Evolutionary conservation across 1,140 invertebrate species (phyloP), one percentile per base, ranked within the genome.

Genomic region (Heterodera carotae): DNA sequence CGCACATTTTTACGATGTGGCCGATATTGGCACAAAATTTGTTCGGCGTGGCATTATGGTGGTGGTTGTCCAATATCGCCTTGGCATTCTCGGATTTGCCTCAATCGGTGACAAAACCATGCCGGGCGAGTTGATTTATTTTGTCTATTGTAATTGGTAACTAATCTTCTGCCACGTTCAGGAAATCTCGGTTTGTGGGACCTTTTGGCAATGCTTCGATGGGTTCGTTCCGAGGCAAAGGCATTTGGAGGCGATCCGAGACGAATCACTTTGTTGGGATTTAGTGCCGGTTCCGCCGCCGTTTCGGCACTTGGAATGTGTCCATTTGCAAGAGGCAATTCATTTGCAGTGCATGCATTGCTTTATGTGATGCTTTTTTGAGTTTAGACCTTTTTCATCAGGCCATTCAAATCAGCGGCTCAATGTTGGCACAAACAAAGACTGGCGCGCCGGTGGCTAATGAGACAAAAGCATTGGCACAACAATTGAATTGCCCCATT

Each of bases 161-260:
- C 29, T 31, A 0, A 71, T 59, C 8, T 2, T 73, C 70, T 6
- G n/a, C 34, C 39, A 10, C 43, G n/a, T 25, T 22, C 22, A 31
- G 89, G 89, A 12, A 89, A 89, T 75, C 83, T 82, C 56, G 89
- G 85, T 7, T 66, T 89, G 2, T 87, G 84, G 77, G 88, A 89
- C 78, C 85, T 87, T 80, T 69, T 72, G 48, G 31, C 77, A 33
- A 85, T 88, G 22, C 76, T 89, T 10, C 64, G 80, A 62, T 89
- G 87, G 87, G 77, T 89, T 53, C 83, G 81, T 43, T 59, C 84
- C n/a, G 88, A 89, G 75, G 91, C 91, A 53, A 76, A 77, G 0
- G 80, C 86, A 2, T 92, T 92, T 77, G 91, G 90, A 3, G 91
- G 91, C 0, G 89, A 92, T 53, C 8, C 31, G 33, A 64, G 43